Percentiles rank a stretch among this genome's conserved stretches.
phyloP scores from a whole-genome alignment of 2,113 vertebrate species.

The Agelaius tricolor region DNA sequence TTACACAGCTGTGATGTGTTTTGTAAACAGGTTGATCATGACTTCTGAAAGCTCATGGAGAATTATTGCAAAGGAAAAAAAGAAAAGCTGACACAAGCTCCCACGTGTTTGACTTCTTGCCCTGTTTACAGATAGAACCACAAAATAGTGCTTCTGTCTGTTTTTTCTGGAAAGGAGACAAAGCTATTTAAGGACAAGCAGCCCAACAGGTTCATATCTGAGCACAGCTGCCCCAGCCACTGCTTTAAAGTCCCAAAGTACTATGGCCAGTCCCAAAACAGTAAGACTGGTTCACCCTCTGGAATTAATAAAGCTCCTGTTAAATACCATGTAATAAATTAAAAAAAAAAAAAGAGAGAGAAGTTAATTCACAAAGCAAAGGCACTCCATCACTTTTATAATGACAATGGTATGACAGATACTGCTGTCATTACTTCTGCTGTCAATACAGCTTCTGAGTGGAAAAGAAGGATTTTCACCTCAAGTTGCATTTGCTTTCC shows the following conservation, averaged over 20 bases:
- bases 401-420: background rate
- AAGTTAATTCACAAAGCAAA: background rate
- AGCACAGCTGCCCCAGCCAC: background rate
- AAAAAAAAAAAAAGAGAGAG: background rate
- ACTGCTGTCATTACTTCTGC: background rate
- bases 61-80: background rate
- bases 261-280: background rate
- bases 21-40: background rate
- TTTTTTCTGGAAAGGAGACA: background rate
- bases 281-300: background rate
- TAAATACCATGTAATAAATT: background rate
- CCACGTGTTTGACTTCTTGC: background rate
- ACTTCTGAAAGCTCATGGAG: background rate
- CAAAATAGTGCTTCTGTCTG: background rate
- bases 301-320: background rate
- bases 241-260: background rate
- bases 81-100: background rate
- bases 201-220: background rate
- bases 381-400: background rate
- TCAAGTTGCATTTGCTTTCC: background rate
- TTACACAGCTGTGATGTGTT: constrained; percentile 11
- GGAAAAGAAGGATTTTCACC: background rate
- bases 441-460: background rate
- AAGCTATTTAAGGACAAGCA: background rate
- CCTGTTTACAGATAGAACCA: background rate